These are phyloP conservation scores for Spicauda simplicius DNA, from an alignment of 2,888 invertebrate species.

Conservation along the genomic window DNA sequence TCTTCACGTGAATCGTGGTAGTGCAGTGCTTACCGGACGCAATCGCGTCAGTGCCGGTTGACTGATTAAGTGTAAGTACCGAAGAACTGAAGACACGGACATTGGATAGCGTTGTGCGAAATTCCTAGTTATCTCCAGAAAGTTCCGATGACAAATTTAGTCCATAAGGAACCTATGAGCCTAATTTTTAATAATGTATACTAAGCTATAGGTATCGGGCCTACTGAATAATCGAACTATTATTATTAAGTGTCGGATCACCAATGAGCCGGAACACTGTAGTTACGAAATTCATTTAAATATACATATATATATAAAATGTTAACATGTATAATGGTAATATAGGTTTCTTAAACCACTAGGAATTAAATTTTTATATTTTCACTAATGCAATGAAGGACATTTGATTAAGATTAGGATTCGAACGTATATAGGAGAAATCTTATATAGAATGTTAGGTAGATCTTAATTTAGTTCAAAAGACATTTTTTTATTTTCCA, in stretches of 20 bases:
- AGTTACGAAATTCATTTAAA: constrained; percentile 54
- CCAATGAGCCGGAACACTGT: constrained; percentile 37
- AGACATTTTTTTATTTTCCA: constrained; percentile 70
- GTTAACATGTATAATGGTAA: constrained; percentile 79
- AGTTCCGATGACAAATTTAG: constrained; percentile 59
- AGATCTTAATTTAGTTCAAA: constrained; percentile 75
- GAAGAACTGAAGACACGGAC: constrained; percentile 36
- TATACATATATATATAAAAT: constrained; percentile 66
- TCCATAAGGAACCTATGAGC: constrained; percentile 65
- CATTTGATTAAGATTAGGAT: constrained; percentile 75
- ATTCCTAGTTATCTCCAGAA: constrained; percentile 56
- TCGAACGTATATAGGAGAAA: constrained; percentile 62
- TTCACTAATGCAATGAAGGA: constrained; percentile 80
- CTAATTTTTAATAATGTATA: constrained; percentile 73
- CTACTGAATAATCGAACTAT: constrained; percentile 77
- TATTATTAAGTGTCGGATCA: constrained; percentile 44
- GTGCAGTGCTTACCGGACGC: constrained; percentile 31
- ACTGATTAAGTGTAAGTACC: constrained; percentile 53
- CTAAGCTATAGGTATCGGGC: constrained; percentile 66
- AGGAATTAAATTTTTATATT: constrained; percentile 82
- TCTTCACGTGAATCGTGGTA: constrained; percentile 69
- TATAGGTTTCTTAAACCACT: constrained; percentile 82
- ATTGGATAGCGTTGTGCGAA: constrained; percentile 51
- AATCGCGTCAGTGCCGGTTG: constrained; percentile 43
- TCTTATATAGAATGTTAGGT: constrained; percentile 70